Base-by-base conservation (phyloP, 1,140 invertebrate species). In the Drosophila guanche region DNA sequence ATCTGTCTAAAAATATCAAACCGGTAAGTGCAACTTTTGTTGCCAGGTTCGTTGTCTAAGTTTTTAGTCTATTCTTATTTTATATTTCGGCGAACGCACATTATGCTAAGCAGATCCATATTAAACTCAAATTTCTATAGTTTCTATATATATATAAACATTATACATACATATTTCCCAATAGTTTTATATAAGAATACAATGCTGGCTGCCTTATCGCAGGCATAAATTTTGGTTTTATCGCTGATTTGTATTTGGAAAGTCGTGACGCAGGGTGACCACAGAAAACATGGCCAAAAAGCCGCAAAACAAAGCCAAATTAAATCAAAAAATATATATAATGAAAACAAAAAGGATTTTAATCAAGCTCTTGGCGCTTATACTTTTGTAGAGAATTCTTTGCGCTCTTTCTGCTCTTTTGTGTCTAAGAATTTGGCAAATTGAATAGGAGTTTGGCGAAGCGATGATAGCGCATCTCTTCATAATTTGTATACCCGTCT, bases 11-110 rank as follows among this genome's bases (percentile, higher is more conserved):
- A 41, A 50, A 67, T 51, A 59, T 61, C 7, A 83, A 88, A 72
- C 70, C 80, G 83, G 83, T 86, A 80, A 86, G 83, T 88, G 83
- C 83, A 86, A 83, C 60, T 70, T 65, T 76, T 25, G 42, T 56
- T 45, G 54, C 20, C 56, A 63, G 63, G 69, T 83, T 78, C 61
- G 83, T 78, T 81, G 73, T 66, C 77, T 59, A 81, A 76, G 71
- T 68, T 59, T 80, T 75, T 79, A 67, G 78, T 79, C 76, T 61
- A 63, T 63, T 62, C 27, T 65, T 33, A 61, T 25, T 47, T 25
- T 29, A 67, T 67, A 67, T 42, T 46, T 56, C 29, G 54, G 37
- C 63, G 25, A 29, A 37, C 57, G 67, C 46, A 55, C 73, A 76
- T 83, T 69, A 60, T 80, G 76, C 54, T 63, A 56, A 79, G 57